Percentiles rank a stretch among this genome's conserved stretches.
phyloP scores from a whole-genome alignment of 2,113 vertebrate species.

The Apodemus sylvaticus region DNA sequence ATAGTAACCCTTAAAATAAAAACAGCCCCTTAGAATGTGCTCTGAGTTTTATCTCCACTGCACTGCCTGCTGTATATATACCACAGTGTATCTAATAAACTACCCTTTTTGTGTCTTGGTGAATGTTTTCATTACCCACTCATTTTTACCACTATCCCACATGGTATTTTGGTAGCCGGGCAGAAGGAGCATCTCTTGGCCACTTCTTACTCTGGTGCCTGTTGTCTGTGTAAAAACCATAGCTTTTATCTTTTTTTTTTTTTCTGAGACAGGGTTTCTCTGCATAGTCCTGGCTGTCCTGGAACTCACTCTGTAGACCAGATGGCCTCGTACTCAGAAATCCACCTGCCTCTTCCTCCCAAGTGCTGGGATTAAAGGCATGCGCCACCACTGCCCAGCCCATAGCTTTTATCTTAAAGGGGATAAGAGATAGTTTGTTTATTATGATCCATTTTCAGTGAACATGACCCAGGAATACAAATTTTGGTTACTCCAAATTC shows the following conservation, averaged over 20 bases:
- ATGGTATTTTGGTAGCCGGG: not conserved
- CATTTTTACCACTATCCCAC: not conserved
- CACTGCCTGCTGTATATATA: not conserved
- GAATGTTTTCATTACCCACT: not conserved
- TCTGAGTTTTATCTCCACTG: not conserved
- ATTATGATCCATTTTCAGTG: not conserved
- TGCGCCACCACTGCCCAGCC: too few species aligned
- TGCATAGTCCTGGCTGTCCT: too few species aligned
- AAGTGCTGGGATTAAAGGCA: too few species aligned
- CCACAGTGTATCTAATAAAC: not conserved
- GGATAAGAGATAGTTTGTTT: not conserved
- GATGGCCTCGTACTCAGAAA: too few species aligned
- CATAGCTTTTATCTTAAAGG: not conserved
- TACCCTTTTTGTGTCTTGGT: not conserved
- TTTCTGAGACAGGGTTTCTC: too few species aligned
- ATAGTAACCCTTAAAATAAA: not conserved
- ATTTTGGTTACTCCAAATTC: not conserved
- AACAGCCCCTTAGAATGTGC: not conserved
- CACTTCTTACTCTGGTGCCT: not conserved
- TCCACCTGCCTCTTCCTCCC: too few species aligned
- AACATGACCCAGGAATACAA: not conserved
- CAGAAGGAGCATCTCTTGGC: not conserved
- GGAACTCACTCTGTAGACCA: too few species aligned
- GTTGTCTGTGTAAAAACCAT: not conserved
- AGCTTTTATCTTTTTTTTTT: too few species aligned